Conservation (phyloP, 2,113 vertebrate species). For the Amia ocellicauda region DNA sequence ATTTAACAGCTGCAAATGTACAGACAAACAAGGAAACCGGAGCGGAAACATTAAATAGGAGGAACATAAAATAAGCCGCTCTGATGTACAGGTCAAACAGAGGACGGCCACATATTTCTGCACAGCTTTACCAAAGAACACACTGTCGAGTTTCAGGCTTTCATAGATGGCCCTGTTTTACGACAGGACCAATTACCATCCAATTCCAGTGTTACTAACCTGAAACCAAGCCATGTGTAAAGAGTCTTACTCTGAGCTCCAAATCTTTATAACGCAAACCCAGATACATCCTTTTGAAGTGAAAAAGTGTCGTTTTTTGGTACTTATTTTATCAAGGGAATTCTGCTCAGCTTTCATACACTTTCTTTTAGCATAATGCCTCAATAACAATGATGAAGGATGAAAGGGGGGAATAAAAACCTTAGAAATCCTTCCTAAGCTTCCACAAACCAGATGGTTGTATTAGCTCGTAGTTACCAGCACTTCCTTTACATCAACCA, state of each 20-base stretch:
- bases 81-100: too few species aligned
- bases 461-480: too few species aligned
- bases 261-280: conserved; percentile 16
- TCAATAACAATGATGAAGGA: conserved; percentile 4
- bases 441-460: conserved; percentile 1
- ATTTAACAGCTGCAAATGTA: too few species aligned
- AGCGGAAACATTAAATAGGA: too few species aligned
- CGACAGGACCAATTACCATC: conserved; percentile 12
- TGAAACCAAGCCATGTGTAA: conserved; percentile 31
- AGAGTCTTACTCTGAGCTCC: conserved; percentile 21
- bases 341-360: conserved; percentile 2
- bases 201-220: conserved; percentile 12
- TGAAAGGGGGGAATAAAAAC: not conserved
- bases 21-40: too few species aligned
- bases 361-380: conserved; percentile 10
- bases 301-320: not conserved
- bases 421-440: not conserved
- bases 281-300: conserved; percentile 27
- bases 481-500: not conserved
- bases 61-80: too few species aligned
- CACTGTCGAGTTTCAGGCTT: too few species aligned
- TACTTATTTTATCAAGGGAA: conserved; percentile 1
- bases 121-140: too few species aligned
- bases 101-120: too few species aligned
- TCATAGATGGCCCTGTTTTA: too few species aligned